A percentile compares a stretch with the other conserved stretches of the same genome.
Conservation (phyloP, 1,140 invertebrate species). For the Protaetia brevitarsis region DNA sequence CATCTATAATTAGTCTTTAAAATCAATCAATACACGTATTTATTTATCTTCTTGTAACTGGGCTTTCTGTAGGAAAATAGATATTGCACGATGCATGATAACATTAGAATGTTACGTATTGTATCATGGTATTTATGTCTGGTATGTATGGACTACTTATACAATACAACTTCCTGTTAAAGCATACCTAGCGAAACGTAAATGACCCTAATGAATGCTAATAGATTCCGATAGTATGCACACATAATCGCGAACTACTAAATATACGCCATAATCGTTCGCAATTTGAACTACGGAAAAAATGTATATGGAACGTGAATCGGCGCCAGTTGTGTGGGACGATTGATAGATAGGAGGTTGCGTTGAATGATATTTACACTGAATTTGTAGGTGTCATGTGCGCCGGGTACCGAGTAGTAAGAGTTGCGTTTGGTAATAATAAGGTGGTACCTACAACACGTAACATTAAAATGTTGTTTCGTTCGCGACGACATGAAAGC, state of each 20-base stretch:
- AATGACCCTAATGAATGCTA: neutral
- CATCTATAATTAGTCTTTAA: too few relatives aligned
- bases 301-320: neutral
- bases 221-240: neutral
- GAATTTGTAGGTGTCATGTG: neutral
- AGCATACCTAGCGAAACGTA: neutral
- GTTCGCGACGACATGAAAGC: neutral
- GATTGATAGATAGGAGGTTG: constrained; percentile 5
- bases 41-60: too few relatives aligned
- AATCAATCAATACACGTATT: too few relatives aligned
- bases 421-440: neutral
- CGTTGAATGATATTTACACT: neutral
- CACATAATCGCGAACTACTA: neutral
- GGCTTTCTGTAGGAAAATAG: too few relatives aligned
- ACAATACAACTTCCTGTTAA: neutral
- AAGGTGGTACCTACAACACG: neutral
- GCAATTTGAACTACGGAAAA: neutral
- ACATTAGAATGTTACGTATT: too few relatives aligned
- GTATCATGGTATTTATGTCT: too few relatives aligned
- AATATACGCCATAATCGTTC: neutral
- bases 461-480: neutral
- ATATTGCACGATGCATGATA: too few relatives aligned
- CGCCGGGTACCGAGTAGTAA: neutral
- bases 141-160: too few relatives aligned
- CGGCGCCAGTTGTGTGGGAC: constrained; percentile 1